These are phyloP conservation scores for Polydrusus tereticollis DNA, from an alignment of 2,888 invertebrate genomes.

Conservation along the genomic window DNA sequence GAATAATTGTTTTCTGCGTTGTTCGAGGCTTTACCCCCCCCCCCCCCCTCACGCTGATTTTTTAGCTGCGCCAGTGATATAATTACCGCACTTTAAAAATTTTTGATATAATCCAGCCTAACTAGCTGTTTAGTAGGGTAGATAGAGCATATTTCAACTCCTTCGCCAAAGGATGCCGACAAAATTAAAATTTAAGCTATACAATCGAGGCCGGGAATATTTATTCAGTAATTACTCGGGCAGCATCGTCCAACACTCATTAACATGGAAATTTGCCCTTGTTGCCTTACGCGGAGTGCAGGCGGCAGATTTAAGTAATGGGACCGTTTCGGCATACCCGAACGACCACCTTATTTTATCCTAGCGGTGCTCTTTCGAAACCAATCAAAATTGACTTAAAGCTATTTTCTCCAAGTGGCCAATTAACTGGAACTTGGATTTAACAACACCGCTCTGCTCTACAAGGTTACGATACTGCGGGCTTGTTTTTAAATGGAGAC, in stretches of 20 bases:
- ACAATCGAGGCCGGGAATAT: slow-evolving; percentile 60
- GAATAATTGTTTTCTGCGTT: too few species aligned
- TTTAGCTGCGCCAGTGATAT: too few species aligned
- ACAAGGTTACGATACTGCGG: slow-evolving; percentile 5
- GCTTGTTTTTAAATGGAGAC: slow-evolving; percentile 10
- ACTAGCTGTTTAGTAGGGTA: too few species aligned
- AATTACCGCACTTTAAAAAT: too few species aligned
- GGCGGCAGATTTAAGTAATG: slow-evolving; percentile 34
- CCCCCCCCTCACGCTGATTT: too few species aligned
- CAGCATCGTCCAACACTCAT: slow-evolving; percentile 35
- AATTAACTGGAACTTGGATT: slow-evolving; percentile 29
- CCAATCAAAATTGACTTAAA: slow-evolving; percentile 29
- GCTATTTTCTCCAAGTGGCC: slow-evolving; percentile 23
- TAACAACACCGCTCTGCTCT: slow-evolving; percentile 28
- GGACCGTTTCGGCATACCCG: slow-evolving; percentile 25
- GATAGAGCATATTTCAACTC: too few species aligned
- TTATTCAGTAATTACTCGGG: slow-evolving; percentile 62
- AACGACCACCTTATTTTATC: slow-evolving; percentile 28
- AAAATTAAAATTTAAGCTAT: slow-evolving; percentile 62
- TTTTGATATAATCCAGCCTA: too few species aligned
- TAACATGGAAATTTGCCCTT: slow-evolving; percentile 50
- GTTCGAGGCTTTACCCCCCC: too few species aligned
- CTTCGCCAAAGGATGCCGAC: slow-evolving; percentile 63
- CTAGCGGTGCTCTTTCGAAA: slow-evolving; percentile 17
- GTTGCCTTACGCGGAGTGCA: slow-evolving; percentile 43